A percentile compares a stretch with the other conserved stretches of the same genome.
These are phyloP conservation scores for Poeciliopsis presidionis DNA, from an alignment of 2,797 vertebrate species.

Conservation along the genomic window DNA sequence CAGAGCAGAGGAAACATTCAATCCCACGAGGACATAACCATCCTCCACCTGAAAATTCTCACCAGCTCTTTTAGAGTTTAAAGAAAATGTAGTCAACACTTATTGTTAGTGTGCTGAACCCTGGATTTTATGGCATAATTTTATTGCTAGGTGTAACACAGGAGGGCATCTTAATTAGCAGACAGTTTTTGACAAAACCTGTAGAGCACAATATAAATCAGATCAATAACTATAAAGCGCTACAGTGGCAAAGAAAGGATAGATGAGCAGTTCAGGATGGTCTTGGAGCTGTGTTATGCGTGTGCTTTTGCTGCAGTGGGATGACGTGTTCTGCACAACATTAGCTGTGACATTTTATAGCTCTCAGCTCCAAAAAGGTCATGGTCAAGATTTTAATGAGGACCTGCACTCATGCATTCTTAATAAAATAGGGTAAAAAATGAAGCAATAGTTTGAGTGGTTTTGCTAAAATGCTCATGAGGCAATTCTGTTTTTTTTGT, in stretches of 20 bases:
- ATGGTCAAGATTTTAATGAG: conserved; percentile 51
- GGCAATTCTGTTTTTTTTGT: not conserved
- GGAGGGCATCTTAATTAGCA: conserved; percentile 61
- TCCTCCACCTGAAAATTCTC: not conserved
- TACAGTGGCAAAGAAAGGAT: not conserved
- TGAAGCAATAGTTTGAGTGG: not conserved
- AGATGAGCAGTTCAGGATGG: conserved; percentile 8
- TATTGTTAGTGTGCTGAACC: conserved; percentile 40
- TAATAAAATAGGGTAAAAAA: conserved; percentile 7
- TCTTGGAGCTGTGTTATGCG: conserved; percentile 8
- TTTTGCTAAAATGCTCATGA: not conserved
- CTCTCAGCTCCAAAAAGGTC: conserved; percentile 48
- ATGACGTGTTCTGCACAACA: conserved; percentile 21
- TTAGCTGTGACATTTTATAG: conserved; percentile 56
- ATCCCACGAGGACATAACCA: conserved; percentile 11
- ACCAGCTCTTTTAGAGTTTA: conserved; percentile 18
- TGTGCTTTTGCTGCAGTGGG: conserved; percentile 14
- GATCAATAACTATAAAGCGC: conserved; percentile 51
- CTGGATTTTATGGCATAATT: conserved; percentile 65
- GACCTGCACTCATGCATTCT: conserved; percentile 15
- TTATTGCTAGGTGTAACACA: conserved; percentile 65
- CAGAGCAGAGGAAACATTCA: conserved; percentile 17
- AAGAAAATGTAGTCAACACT: conserved; percentile 31
- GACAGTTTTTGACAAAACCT: conserved; percentile 54
- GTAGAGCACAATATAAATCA: not conserved